Conservation (phyloP, 1,140 invertebrate species). For the Riptortus pedestris region DNA sequence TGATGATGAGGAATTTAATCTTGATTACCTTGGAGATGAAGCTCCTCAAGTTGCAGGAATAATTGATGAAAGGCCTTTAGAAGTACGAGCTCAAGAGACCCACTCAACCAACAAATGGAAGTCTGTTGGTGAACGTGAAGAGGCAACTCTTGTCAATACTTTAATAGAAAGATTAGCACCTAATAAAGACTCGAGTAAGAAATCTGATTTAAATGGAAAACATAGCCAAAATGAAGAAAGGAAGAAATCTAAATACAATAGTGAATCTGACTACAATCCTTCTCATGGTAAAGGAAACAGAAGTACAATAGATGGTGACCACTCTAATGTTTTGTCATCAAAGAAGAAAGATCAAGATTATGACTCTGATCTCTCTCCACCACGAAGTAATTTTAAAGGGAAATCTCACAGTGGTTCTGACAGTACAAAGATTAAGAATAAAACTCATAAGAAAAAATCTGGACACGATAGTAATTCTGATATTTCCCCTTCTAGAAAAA, state of each 20-base stretch:
- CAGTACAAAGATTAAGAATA: no score
- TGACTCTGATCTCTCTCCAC: slow-evolving; percentile 32
- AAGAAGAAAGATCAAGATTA: no score
- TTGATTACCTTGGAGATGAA: slow-evolving; percentile 63
- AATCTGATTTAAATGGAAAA: slow-evolving; percentile 5
- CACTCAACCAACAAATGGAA: slow-evolving; percentile 58
- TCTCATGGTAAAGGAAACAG: no score
- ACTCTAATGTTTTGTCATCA: no score
- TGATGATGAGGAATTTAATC: slow-evolving; percentile 56
- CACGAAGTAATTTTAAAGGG: slow-evolving; percentile 29
- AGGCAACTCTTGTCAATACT: slow-evolving; percentile 11
- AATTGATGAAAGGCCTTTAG: slow-evolving; percentile 70
- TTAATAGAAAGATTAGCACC: neutral
- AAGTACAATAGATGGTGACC: no score
- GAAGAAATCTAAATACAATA: no score
- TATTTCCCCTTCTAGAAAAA: slow-evolving; percentile 13
- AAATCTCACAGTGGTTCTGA: slow-evolving; percentile 2
- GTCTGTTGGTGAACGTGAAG: slow-evolving; percentile 43
- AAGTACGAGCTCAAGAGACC: slow-evolving; percentile 52
- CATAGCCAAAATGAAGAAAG: no score
- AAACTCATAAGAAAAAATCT: no score
- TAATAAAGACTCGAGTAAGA: neutral
- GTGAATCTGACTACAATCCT: no score
- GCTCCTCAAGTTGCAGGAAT: slow-evolving; percentile 82
- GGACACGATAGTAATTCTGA: slow-evolving; percentile 24